These are phyloP conservation scores for Platalea minor DNA, from an alignment of 2,797 vertebrate genomes.

Conservation along the genomic window DNA sequence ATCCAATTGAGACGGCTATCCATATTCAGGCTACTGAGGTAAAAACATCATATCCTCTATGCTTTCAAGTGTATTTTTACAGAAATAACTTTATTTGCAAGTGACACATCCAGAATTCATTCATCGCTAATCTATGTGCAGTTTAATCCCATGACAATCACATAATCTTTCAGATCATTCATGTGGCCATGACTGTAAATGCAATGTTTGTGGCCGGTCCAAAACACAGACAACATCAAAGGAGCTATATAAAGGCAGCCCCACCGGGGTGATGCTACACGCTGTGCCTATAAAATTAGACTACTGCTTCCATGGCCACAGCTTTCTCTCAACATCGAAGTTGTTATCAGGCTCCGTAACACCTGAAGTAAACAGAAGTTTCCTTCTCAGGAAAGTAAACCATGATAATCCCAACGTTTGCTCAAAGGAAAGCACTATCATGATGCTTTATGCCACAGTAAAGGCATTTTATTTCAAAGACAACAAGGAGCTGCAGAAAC, in stretches of 20 bases:
- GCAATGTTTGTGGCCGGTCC: neutral
- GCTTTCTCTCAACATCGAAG: neutral
- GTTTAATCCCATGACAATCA: neutral
- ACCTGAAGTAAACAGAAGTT: neutral
- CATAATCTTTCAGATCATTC: neutral
- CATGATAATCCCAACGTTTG: neutral
- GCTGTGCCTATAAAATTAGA: neutral
- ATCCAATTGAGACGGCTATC: neutral
- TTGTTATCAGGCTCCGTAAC: neutral
- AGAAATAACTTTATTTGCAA: neutral
- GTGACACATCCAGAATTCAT: neutral
- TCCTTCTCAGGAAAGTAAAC: neutral
- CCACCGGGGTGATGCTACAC: neutral
- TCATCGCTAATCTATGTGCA: neutral
- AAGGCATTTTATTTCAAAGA: conserved; percentile 22
- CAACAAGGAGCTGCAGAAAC: neutral
- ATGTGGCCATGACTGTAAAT: neutral
- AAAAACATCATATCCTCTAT: neutral
- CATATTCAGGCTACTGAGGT: neutral
- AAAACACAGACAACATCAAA: neutral
- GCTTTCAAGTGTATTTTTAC: neutral
- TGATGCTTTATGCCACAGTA: neutral
- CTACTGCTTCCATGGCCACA: neutral
- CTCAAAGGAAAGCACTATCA: neutral
- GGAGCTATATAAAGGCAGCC: neutral